A percentile compares a stretch with the other conserved stretches of the same genome.
These are phyloP conservation scores for Spongilla lacustris DNA, from an alignment of 37 sponge, comb jelly and placozoan species.

Conservation along the genomic window DNA sequence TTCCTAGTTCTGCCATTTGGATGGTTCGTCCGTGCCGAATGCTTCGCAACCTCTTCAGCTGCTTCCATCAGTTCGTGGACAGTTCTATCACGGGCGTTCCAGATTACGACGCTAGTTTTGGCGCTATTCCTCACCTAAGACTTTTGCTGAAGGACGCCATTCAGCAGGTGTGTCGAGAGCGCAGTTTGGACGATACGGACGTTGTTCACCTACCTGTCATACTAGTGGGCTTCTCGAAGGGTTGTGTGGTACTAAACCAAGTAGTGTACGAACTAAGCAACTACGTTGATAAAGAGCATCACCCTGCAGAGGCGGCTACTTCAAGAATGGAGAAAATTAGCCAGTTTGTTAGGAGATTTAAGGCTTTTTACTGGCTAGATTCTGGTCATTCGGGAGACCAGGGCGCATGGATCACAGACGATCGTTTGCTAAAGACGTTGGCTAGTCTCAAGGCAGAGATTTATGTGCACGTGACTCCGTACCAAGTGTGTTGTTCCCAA, in stretches of 20 bases:
- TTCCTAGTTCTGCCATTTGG: slow-evolving; percentile 68
- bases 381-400: slow-evolving; percentile 83
- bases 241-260: slow-evolving; percentile 93
- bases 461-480: slow-evolving; percentile 84
- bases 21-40: slow-evolving; percentile 68
- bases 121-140: slow-evolving; percentile 59
- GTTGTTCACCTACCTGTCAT: slow-evolving; percentile 37
- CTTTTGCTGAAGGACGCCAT: slow-evolving; percentile 46
- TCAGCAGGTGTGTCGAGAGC: slow-evolving; percentile 5
- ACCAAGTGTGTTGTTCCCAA: slow-evolving; percentile 68
- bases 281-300: slow-evolving; percentile 3
- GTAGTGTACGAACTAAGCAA: slow-evolving; percentile 72
- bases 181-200: not conserved
- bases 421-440: slow-evolving; percentile 34
- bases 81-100: slow-evolving; percentile 71
- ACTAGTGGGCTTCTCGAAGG: slow-evolving; percentile 90
- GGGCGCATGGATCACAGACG: slow-evolving; percentile 82
- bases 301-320: not conserved
- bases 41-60: slow-evolving; percentile 69
- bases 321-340: slow-evolving; percentile 15
- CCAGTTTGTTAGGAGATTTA: slow-evolving; percentile 47
- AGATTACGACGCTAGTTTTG: slow-evolving; percentile 41
- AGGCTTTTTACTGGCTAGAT: slow-evolving; percentile 85
- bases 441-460: slow-evolving; percentile 35
- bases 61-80: slow-evolving; percentile 78